Base-by-base conservation (phyloP, 2,888 invertebrate genomes). In the Brenthis daphne region DNA sequence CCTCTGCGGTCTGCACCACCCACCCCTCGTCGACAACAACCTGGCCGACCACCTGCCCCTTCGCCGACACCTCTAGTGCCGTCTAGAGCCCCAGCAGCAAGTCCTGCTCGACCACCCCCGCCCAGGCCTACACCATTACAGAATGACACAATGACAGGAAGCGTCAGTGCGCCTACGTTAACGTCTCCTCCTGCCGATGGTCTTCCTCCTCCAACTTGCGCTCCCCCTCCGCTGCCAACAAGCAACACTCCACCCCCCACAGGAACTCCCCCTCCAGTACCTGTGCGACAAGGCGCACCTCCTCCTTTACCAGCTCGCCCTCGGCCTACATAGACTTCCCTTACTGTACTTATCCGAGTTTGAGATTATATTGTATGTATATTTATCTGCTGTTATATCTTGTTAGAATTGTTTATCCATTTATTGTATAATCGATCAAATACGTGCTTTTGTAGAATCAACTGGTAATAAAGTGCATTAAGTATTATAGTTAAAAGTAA, bases 301-400 rank as follows among this genome's bases (percentile, higher is more conserved):
- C 95, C 95, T 24, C 95, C 96, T 0, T 85, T 95, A 74, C 96
- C 96, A 4, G 95, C 95, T 53, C 93, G 95, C 66, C 94, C 94
- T 47, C 85, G 88, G 75, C 91, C 89, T 43, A 78, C 71, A 33
- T 79, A 78, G 70, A 68, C 24, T 47, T 33, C 14, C 37, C 20
- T 56, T 16, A 20, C 29, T 51, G 24, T 69, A 60, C 63, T 72
- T 58, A 70, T 66, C 33, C 56, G 57, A 63, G 57, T 57, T 63
- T 64, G 55, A 20, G 51, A 65, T 61, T 37, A 43, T 63, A 24
- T 51, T 43, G 14, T 63, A 20, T 37, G 37, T 20, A 53, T 16
- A 53, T 53, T 63, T 63, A 63, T 43, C 51, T 51, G 53, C 63
- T 53, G 51, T 63, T 63, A 54, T 16, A 63, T 51, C 48, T 16